Percentiles rank a stretch among this genome's conserved stretches.
phyloP scores from a whole-genome alignment of 53 echinoderm and acorn worm species.

The Astropecten irregularis region DNA sequence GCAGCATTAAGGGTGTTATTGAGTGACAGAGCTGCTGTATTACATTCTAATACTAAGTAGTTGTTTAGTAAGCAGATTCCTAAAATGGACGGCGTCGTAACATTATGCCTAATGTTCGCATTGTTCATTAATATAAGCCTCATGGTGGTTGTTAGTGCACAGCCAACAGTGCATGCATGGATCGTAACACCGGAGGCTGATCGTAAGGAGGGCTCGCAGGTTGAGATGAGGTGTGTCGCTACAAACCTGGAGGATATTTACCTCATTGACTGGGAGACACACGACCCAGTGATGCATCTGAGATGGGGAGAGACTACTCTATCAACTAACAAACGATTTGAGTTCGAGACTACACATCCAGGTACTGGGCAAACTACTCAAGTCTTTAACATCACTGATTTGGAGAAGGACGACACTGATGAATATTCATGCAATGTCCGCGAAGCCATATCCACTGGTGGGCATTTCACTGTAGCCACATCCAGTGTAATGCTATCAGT shows the following conservation, averaged over 20 bases:
- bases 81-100: too few species aligned
- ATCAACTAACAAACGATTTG: neutral
- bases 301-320: slow-evolving; percentile 1
- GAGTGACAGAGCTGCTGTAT: too few species aligned
- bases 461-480: neutral
- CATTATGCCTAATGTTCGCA: too few species aligned
- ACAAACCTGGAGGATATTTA: neutral
- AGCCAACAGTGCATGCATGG: neutral
- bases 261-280: neutral
- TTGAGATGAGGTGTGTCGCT: neutral
- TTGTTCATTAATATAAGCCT: too few species aligned
- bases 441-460: neutral
- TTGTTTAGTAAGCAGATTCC: too few species aligned
- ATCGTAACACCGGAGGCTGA: slow-evolving; percentile 6
- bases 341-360: neutral
- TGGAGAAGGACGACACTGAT: slow-evolving; percentile 9
- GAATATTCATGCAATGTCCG: slow-evolving; percentile 21
- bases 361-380: neutral
- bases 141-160: neutral
- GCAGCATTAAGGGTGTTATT: too few species aligned
- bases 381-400: slow-evolving; percentile 6
- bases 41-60: too few species aligned
- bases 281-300: neutral
- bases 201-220: neutral
- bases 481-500: neutral